These are phyloP conservation scores for Drosophila pegasa DNA, from an alignment of 2,888 invertebrate species.

Conservation along the genomic window DNA sequence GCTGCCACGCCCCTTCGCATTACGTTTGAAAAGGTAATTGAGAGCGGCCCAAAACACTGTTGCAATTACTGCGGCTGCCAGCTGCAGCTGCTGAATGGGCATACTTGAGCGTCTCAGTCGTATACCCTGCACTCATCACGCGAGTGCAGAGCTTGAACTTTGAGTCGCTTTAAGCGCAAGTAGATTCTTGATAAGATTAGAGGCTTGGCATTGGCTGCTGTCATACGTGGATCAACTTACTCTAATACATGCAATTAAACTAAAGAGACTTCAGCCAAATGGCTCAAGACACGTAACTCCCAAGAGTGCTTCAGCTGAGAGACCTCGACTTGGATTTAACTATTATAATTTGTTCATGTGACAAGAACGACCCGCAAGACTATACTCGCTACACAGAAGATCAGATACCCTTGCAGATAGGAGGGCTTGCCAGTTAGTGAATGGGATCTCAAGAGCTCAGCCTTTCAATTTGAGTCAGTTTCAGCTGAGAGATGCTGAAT, in stretches of 20 bases:
- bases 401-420: neutral
- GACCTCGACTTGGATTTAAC: constrained; percentile 10
- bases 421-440: neutral
- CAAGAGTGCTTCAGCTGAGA: constrained; percentile 5
- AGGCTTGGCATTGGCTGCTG: constrained; percentile 4
- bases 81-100: neutral
- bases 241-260: neutral
- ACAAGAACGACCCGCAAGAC: constrained; percentile 4
- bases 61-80: neutral
- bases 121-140: neutral
- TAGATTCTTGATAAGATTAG: neutral
- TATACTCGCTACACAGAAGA: neutral
- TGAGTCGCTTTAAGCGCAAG: neutral
- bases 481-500: too few relatives aligned
- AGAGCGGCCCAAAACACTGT: neutral
- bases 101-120: neutral
- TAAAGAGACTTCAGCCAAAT: neutral
- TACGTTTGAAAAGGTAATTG: constrained; percentile 28
- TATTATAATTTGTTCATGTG: constrained; percentile 7
- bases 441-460: too few relatives aligned
- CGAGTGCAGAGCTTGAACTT: neutral
- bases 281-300: neutral
- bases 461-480: too few relatives aligned
- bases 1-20: constrained; percentile 30
- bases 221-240: constrained; percentile 3